Evolutionary conservation across 1,140 invertebrate species (phyloP), one percentile per base, ranked within the genome.

Genomic region (Drosophila yakuba): DNA sequence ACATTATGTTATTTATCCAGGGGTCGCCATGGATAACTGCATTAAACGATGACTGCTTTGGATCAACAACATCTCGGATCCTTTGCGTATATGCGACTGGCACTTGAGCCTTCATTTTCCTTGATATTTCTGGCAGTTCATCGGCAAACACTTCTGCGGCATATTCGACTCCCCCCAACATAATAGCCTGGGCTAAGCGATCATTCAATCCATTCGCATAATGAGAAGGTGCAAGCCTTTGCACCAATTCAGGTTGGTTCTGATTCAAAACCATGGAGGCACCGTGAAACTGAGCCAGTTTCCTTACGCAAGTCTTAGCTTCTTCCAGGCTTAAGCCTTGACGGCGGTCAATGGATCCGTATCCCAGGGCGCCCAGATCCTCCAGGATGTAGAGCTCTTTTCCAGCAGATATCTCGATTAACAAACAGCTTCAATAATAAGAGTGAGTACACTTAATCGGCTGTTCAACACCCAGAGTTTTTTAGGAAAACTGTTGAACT

Each of bases 1-100:
- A 95, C 56, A 96, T 78, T 79, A 95, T 94, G 75, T 96, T 96
- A 73, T 95, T 95, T 0, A 94, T 75, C 95, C 95, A 95, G 4
- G 93, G 92, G 83, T 96, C 95, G 14, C 95, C 95, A 59, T 95
- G 95, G 55, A 93, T 94, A 28, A 95, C 91, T 2, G 95, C 94
- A 41, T 93, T 93, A 63, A 80, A 63, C 11, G 0, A 57, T 20
- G 38, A 68, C n/a, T 77, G 75, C 7, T 68, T 58, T 1, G 79
- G 51, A 60, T 73, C 23, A 6, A 91, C 80, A 3, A 84, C 38
- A 41, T 47, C n/a, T 14, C 32, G 11, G 3, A 91, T 72, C 15
- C 60, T 61, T 8, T 41, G 39, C 3, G 50, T 14, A 59, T 77
- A 91, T 20, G 38, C 55, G 0, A 38, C 15, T 55, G 61, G 43